These are phyloP conservation scores for Hoplodrina ambigua DNA, from an alignment of 2,888 invertebrate genomes.

Conservation along the genomic window DNA sequence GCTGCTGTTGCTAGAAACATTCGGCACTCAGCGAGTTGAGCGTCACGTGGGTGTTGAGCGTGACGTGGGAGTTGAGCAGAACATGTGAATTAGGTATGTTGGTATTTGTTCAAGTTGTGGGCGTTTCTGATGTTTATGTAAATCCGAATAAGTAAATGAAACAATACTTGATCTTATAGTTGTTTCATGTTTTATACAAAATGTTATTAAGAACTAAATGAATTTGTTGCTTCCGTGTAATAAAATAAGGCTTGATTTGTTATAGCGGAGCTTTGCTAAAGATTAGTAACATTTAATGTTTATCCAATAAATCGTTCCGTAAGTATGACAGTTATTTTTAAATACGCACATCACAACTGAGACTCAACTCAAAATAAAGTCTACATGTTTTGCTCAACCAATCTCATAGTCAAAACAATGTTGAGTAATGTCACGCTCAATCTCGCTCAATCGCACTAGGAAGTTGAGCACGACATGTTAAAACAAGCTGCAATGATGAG, in stretches of 20 bases:
- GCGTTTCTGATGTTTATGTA: too few relatives aligned
- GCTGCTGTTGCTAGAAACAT: conserved; percentile 80
- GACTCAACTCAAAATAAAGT: background rate
- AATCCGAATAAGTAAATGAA: too few relatives aligned
- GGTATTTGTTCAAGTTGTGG: background rate
- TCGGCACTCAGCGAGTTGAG: conserved; percentile 28
- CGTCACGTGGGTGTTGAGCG: conserved; percentile 9
- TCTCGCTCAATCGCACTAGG: conserved; percentile 17
- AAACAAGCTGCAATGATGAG: conserved; percentile 56
- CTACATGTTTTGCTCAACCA: conserved; percentile 4
- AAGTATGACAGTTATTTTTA: too few relatives aligned
- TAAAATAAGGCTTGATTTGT: too few relatives aligned
- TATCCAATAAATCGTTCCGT: too few relatives aligned
- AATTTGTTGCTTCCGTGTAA: too few relatives aligned
- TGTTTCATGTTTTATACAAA: too few relatives aligned
- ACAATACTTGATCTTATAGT: too few relatives aligned
- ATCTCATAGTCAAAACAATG: background rate
- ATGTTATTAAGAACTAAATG: too few relatives aligned
- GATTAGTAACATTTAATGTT: too few relatives aligned
- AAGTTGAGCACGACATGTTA: conserved; percentile 42
- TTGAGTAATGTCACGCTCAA: conserved; percentile 18
- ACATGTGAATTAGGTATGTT: background rate
- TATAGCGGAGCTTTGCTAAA: too few relatives aligned
- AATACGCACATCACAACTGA: background rate
- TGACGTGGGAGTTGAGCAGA: background rate